These are phyloP conservation scores for Lamellibrachia luymesi DNA, from an alignment of 1,140 invertebrate genomes.

Conservation along the genomic window DNA sequence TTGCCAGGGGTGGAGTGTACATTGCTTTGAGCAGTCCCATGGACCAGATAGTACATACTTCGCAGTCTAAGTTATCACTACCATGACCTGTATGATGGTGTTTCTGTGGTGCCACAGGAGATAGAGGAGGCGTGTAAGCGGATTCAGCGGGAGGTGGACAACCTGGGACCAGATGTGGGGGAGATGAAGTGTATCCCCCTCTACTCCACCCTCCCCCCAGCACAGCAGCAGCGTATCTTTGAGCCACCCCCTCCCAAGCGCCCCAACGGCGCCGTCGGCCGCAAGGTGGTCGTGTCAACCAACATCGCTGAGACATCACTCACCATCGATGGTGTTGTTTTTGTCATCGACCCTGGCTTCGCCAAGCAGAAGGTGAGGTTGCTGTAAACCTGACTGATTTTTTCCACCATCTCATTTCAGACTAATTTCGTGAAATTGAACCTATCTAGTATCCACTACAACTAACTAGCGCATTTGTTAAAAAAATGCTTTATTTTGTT, in stretches of 20 bases:
- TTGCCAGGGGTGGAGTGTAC: too few relatives aligned
- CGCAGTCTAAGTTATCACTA: too few relatives aligned
- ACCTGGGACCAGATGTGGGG: conserved; percentile 92
- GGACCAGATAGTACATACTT: too few relatives aligned
- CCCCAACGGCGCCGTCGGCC: conserved; percentile 89
- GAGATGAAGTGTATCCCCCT: conserved; percentile 98
- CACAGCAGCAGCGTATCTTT: conserved; percentile 96
- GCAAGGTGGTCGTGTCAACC: conserved; percentile 95
- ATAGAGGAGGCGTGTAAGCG: conserved; percentile 99
- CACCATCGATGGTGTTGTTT: conserved; percentile 99
- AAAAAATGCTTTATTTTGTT: too few relatives aligned
- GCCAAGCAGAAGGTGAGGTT: conserved; percentile 89
- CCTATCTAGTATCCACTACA: too few relatives aligned
- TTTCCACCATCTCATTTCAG: neutral
- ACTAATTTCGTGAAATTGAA: neutral
- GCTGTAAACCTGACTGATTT: neutral
- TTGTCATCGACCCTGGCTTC: conserved; percentile 99
- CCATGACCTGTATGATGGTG: neutral
- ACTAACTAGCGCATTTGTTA: too few relatives aligned
- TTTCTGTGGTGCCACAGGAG: conserved; percentile 66
- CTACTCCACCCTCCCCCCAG: conserved; percentile 97
- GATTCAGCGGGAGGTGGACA: conserved; percentile 95
- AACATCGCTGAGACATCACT: conserved; percentile 99
- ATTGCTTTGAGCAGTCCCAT: too few relatives aligned
- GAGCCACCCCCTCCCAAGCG: conserved; percentile 86